These are phyloP conservation scores for Rallus crepitans DNA, from an alignment of 2,797 vertebrate genomes.

Conservation along the genomic window DNA sequence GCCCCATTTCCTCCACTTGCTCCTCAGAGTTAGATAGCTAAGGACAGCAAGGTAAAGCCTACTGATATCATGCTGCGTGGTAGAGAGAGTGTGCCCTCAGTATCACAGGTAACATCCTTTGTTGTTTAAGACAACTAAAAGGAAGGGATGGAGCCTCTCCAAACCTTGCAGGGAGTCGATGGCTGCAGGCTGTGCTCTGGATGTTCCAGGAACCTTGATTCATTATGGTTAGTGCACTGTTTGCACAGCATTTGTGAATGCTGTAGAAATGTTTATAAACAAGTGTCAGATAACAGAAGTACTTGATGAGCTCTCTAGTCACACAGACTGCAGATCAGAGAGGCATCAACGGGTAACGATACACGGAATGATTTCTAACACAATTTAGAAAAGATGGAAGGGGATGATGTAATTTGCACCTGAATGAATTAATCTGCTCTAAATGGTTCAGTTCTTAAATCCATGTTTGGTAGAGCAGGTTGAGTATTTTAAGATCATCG, in stretches of 20 bases:
- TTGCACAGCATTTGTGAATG: constrained; percentile 19
- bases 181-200: background rate
- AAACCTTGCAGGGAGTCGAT: background rate
- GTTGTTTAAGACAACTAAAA: background rate
- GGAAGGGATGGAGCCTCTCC: background rate
- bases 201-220: background rate
- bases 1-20: background rate
- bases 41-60: background rate
- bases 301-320: constrained; percentile 14
- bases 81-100: background rate
- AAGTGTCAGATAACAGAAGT: constrained; percentile 22
- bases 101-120: background rate
- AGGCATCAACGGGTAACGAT: background rate
- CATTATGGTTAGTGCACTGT: background rate
- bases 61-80: rapidly evolving
- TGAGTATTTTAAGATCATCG: background rate
- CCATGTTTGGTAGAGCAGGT: background rate
- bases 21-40: background rate
- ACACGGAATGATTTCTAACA: background rate
- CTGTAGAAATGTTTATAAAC: constrained; percentile 45
- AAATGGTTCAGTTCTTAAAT: background rate
- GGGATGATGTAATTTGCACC: background rate
- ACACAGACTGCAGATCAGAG: background rate
- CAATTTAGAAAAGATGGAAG: background rate
- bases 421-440: background rate